phyloP scores from a whole-genome alignment of 2,797 vertebrate genomes.

The Hylomyscus alleni region DNA sequence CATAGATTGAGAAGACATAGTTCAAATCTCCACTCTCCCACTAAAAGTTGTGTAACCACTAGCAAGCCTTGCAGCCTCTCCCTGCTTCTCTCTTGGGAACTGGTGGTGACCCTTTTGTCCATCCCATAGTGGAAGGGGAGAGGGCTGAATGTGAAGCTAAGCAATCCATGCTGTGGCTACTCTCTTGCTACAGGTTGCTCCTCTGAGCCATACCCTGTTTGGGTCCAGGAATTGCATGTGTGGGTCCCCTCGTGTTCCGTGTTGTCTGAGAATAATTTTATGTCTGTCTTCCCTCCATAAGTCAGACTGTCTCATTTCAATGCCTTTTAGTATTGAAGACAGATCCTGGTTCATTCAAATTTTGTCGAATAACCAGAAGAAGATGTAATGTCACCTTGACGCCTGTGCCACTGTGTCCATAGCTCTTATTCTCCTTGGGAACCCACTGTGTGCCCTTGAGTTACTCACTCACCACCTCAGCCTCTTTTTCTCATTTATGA shows the following conservation, averaged over 20 bases:
- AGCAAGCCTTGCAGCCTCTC: not conserved
- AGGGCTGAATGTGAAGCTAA: not conserved
- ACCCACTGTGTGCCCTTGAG: not conserved
- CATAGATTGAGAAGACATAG: not conserved
- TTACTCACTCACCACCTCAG: too few species aligned
- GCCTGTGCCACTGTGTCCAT: accelerated
- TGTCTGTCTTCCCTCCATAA: not conserved
- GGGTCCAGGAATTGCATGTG: not conserved
- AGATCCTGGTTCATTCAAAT: not conserved
- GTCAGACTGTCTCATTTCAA: not conserved
- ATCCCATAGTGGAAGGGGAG: accelerated
- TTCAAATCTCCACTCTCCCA: not conserved
- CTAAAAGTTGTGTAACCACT: not conserved
- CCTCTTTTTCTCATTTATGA: not conserved
- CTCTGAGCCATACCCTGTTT: not conserved
- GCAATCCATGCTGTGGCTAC: accelerated
- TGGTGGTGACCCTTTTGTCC: not conserved
- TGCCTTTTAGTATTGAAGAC: not conserved
- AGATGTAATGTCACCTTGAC: too few species aligned
- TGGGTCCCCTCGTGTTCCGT: accelerated
- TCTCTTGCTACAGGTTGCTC: too few species aligned
- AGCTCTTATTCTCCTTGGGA: not conserved
- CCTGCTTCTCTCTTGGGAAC: not conserved
- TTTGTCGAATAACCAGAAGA: not conserved
- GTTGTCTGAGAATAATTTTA: not conserved